Evolutionary conservation across 2,797 vertebrate species (phyloP).

Genomic region (Falco peregrinus): DNA sequence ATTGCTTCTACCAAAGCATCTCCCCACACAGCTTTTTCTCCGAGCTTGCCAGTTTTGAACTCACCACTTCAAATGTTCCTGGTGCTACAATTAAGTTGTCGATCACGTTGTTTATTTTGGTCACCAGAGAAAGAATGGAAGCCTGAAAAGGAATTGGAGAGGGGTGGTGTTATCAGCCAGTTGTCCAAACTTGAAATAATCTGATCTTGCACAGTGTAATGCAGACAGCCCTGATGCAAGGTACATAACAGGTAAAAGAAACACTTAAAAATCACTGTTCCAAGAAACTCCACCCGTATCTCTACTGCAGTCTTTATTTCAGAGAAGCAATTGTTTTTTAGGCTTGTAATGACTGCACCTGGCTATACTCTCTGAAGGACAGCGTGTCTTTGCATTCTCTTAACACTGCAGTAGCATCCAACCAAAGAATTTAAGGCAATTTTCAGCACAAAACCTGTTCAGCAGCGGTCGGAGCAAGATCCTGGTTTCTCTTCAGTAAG

Average conservation of each 20-base stretch:
- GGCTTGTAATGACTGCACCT: no score
- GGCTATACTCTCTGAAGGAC: rapidly evolving
- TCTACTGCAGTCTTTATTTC: neutral
- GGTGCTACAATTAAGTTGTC: slow-evolving; percentile 97
- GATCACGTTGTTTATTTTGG: slow-evolving; percentile 98
- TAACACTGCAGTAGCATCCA: no score
- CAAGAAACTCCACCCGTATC: rapidly evolving
- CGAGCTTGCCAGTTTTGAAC: neutral
- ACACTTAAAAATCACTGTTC: neutral
- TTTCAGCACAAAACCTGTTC: slow-evolving; percentile 84
- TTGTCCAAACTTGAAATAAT: neutral
- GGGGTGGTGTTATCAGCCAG: neutral
- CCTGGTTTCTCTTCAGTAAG: slow-evolving; percentile 94
- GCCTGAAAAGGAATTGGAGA: slow-evolving; percentile 74
- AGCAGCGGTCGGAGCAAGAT: slow-evolving; percentile 88
- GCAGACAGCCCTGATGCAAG: neutral
- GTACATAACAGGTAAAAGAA: neutral
- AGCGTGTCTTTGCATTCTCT: neutral
- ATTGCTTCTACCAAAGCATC: rapidly evolving
- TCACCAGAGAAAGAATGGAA: slow-evolving; percentile 95
- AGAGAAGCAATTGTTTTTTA: rapidly evolving
- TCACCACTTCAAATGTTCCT: slow-evolving; percentile 97
- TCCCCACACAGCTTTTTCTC: rapidly evolving
- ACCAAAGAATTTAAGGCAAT: rapidly evolving
- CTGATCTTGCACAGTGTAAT: rapidly evolving